These are phyloP conservation scores for Drosophila multiciliata DNA, from an alignment of 2,888 invertebrate species.

Conservation along the genomic window DNA sequence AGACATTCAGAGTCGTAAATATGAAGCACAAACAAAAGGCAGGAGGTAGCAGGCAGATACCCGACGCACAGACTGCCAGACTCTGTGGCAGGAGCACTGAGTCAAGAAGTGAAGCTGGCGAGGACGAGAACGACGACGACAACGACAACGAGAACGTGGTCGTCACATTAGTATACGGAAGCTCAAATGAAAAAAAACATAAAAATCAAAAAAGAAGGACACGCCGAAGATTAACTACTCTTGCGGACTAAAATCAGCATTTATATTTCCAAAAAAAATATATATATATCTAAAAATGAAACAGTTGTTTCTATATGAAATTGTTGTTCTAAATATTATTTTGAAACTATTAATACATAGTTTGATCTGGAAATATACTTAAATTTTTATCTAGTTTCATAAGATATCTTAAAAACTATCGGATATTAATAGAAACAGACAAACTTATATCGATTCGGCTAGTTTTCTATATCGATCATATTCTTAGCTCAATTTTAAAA, in stretches of 20 bases:
- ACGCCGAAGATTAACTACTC: background rate
- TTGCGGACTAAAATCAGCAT: background rate
- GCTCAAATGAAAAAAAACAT: constrained; percentile 46
- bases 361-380: no score
- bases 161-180: constrained; percentile 78
- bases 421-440: background rate
- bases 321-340: background rate
- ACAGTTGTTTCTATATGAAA: background rate
- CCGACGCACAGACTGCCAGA: constrained; percentile 29
- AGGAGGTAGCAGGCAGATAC: constrained; percentile 23
- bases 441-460: background rate
- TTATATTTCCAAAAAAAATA: background rate
- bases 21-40: constrained; percentile 76
- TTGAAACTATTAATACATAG: background rate
- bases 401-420: background rate
- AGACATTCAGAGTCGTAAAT: constrained; percentile 68
- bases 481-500: no score
- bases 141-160: constrained; percentile 30
- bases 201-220: background rate
- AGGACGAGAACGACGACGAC: constrained; percentile 28
- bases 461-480: no score
- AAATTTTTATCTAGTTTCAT: background rate
- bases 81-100: constrained; percentile 33
- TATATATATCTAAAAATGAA: background rate
- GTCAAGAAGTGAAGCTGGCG: constrained; percentile 39